Percentiles rank a stretch among this genome's conserved stretches.
Conservation (phyloP, 2,797 vertebrate species). For the Eidolon dupreanum region DNA sequence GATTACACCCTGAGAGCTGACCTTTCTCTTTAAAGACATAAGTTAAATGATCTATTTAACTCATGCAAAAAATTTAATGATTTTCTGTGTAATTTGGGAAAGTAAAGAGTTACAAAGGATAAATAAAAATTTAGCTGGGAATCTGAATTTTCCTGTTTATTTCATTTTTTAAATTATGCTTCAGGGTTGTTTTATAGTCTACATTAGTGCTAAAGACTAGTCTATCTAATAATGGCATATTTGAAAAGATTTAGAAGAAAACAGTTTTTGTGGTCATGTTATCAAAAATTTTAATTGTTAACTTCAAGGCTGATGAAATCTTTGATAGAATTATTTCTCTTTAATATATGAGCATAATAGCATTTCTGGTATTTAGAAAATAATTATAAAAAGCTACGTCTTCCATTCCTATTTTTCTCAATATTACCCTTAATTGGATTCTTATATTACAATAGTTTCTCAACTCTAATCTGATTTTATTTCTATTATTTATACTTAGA, state of each 20-base stretch:
- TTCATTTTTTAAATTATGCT: constrained; percentile 17
- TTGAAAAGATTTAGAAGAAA: neutral
- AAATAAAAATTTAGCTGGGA: neutral
- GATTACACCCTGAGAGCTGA: neutral
- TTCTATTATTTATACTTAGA: neutral
- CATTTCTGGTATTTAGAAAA: neutral
- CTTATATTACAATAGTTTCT: neutral
- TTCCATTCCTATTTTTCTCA: neutral
- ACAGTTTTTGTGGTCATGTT: neutral
- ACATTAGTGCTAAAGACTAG: neutral
- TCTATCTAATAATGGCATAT: neutral
- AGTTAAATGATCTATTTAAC: neutral
- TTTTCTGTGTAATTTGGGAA: neutral
- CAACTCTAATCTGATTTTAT: neutral
- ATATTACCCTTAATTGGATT: neutral
- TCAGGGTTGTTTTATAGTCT: neutral
- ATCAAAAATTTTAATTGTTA: neutral
- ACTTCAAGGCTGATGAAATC: neutral
- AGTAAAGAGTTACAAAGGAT: neutral
- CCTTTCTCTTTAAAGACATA: neutral
- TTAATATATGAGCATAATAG: neutral
- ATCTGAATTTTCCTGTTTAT: neutral
- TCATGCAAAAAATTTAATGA: neutral
- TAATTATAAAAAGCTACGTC: neutral
- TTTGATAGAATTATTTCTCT: neutral